Evolutionary conservation across 2,113 vertebrate species (phyloP), one percentile per base, ranked within the genome.

Genomic region (Xenus cinereus): DNA sequence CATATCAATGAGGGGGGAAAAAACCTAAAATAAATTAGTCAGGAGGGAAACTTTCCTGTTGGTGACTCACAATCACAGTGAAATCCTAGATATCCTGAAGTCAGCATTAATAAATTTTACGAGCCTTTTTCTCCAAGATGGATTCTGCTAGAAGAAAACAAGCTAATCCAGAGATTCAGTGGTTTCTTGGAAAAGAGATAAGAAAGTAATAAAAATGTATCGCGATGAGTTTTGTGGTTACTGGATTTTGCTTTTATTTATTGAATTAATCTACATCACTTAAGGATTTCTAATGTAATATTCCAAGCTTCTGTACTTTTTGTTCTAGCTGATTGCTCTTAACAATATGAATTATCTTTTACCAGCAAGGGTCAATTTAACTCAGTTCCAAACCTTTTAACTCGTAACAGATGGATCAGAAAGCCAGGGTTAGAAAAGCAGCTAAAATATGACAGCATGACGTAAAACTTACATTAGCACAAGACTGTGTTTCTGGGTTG

Each of bases 401-500:
- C 83, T 89, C n/a, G 1, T 45, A 94, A 77, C 95, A 95, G 82
- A 95, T 96, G 90, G 82, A 84, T 94, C 87, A 80, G 71, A 91
- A 90, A 80, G n/a, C 69, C 82, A 56, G 66, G 54, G 73, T 89
- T 95, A 81, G 73, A 78, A 86, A 89, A 87, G 68, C 82, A 93
- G 64, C 69, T 87, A 84, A 93, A 92, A 76, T 60, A 92, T 48
- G 56, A 75, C 76, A 77, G 21, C 24, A 19, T 75, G 68, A 89
- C 4, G 5, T 72, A 64, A 78, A 90, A 63, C 73, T 81, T 91
- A 19, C 41, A 30, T 57, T 75, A 89, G 16, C 35, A 71, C 22
- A 68, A 73, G 56, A 19, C 50, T 27, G 1, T 45, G n/a, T 89
- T 90, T 89, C 60, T 81, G 68, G 21, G 20, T 93, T 91, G 82